Evolutionary conservation across 2,888 invertebrate species (phyloP).

Genomic region (Drosophila fungiperda): DNA sequence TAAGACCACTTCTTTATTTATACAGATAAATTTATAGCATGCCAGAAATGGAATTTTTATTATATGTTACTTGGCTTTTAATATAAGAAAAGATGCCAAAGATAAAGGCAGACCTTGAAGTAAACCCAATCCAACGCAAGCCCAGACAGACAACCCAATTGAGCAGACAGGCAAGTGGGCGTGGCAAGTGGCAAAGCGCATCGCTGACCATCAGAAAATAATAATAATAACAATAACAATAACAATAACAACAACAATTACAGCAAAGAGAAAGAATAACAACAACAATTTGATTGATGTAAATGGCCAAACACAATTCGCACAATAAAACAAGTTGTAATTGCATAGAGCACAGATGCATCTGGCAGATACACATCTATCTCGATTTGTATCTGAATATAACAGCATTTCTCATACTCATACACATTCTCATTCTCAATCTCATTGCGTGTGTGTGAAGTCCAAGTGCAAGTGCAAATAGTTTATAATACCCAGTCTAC

Average conservation of each 20-base stretch:
- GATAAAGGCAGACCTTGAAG: not conserved
- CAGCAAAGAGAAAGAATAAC: slow-evolving; percentile 5
- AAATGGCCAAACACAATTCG: slow-evolving; percentile 69
- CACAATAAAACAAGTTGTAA: slow-evolving; percentile 74
- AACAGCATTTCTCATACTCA: slow-evolving; percentile 8
- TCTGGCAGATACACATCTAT: slow-evolving; percentile 60
- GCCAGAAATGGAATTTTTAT: not conserved
- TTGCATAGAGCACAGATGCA: slow-evolving; percentile 52
- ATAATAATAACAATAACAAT: slow-evolving; percentile 1
- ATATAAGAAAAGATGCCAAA: not conserved
- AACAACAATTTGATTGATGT: slow-evolving; percentile 68
- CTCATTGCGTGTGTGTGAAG: slow-evolving; percentile 57
- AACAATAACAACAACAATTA: slow-evolving; percentile 17
- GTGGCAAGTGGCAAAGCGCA: slow-evolving; percentile 38
- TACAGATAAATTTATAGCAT: not conserved
- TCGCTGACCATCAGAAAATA: slow-evolving; percentile 41
- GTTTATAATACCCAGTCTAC: slow-evolving; percentile 28
- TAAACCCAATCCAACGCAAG: not conserved
- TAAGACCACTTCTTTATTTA: not conserved
- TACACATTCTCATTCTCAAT: no score
- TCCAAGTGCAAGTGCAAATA: slow-evolving; percentile 45
- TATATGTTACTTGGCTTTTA: not conserved
- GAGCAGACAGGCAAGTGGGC: slow-evolving; percentile 26
- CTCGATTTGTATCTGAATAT: slow-evolving; percentile 33
- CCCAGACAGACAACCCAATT: slow-evolving; percentile 1